These are phyloP conservation scores for Ichneumoninae sp. DNA, from an alignment of 2,888 invertebrate genomes.

Conservation along the genomic window DNA sequence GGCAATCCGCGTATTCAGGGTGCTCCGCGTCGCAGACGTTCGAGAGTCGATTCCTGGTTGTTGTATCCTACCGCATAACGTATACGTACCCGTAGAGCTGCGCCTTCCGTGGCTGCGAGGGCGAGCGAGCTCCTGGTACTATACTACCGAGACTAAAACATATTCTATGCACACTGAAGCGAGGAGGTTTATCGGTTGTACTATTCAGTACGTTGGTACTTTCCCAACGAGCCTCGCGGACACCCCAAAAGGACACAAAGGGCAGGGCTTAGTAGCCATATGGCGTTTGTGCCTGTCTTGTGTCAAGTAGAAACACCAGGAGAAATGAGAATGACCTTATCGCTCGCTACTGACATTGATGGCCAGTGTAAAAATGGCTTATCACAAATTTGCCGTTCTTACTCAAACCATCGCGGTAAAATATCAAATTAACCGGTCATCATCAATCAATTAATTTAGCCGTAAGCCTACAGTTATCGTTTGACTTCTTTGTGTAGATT, in stretches of 20 bases:
- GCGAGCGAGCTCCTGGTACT: background rate
- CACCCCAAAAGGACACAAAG: slow-evolving; percentile 36
- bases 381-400: background rate
- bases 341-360: background rate
- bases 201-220: slow-evolving; percentile 12
- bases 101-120: slow-evolving; percentile 4
- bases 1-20: slow-evolving; percentile 77
- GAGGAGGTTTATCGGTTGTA: slow-evolving; percentile 59
- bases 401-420: too few relatives aligned
- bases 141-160: slow-evolving; percentile 30
- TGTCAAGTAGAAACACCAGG: background rate
- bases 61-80: slow-evolving; percentile 66
- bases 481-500: slow-evolving; percentile 2
- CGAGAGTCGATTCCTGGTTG: slow-evolving; percentile 74
- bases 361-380: slow-evolving; percentile 6
- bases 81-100: slow-evolving; percentile 58
- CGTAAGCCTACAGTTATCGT: slow-evolving; percentile 17
- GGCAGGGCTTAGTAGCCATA: slow-evolving; percentile 56
- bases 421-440: too few relatives aligned
- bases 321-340: background rate
- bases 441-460: background rate
- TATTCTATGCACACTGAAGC: slow-evolving; percentile 11
- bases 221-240: slow-evolving; percentile 17
- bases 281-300: slow-evolving; percentile 45
- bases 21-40: slow-evolving; percentile 70